phyloP scores from a whole-genome alignment of 2,888 invertebrate species.

The Carcina quercana region DNA sequence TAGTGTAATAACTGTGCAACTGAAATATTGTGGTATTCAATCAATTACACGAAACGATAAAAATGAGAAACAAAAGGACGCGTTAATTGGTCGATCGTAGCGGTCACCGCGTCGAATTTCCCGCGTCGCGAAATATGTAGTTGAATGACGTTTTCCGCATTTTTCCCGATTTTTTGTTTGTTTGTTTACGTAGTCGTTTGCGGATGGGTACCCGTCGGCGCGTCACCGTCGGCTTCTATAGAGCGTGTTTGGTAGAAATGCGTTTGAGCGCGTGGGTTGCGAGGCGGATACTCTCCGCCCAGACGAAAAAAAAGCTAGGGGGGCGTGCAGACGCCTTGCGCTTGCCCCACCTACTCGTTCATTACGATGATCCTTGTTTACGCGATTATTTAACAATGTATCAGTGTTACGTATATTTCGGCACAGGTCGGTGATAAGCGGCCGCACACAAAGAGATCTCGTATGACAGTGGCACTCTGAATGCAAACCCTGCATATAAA shows the following conservation, averaged over 20 bases:
- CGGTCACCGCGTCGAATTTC: constrained; percentile 22
- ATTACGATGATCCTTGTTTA: constrained; percentile 61
- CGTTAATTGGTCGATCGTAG: no score
- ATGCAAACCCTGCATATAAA: constrained; percentile 61
- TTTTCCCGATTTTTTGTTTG: constrained; percentile 19
- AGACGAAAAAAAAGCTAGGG: constrained; percentile 64
- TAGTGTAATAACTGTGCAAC: no score
- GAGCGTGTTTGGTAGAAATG: constrained; percentile 46
- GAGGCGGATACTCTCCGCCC: constrained; percentile 65
- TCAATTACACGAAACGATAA: no score
- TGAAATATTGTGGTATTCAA: no score
- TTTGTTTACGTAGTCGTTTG: constrained; percentile 25
- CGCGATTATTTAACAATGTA: constrained; percentile 53
- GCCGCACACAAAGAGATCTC: constrained; percentile 59
- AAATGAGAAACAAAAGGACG: no score
- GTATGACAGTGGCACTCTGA: constrained; percentile 63
- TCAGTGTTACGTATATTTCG: constrained; percentile 29
- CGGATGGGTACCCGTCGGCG: constrained; percentile 42
- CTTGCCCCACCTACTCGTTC: constrained; percentile 66
- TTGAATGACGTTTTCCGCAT: constrained; percentile 35
- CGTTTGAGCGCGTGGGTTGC: constrained; percentile 60
- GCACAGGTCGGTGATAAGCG: constrained; percentile 46
- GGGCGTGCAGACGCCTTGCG: constrained; percentile 50
- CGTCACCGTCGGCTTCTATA: constrained; percentile 53
- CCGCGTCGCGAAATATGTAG: no score